These are phyloP conservation scores for Leptopilina myrica DNA, from an alignment of 2,888 invertebrate species.

Conservation along the genomic window DNA sequence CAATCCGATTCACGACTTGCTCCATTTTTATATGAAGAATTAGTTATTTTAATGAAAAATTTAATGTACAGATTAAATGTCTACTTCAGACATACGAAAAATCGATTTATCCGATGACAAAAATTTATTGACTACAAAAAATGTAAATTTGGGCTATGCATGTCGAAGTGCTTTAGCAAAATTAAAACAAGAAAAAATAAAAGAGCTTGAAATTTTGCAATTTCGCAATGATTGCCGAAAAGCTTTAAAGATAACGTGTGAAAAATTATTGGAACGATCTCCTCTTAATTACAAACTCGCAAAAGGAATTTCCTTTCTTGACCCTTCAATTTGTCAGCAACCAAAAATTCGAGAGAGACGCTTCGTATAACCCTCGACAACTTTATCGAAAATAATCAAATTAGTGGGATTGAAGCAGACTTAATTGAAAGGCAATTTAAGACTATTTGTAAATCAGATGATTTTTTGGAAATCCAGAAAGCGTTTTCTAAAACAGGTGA, in stretches of 20 bases:
- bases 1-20: constrained; percentile 53
- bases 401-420: constrained; percentile 21
- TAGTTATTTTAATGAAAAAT: constrained; percentile 27
- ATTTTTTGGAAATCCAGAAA: constrained; percentile 26
- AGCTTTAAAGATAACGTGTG: constrained; percentile 36
- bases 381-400: constrained; percentile 28
- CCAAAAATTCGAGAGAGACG: constrained; percentile 1
- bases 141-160: no score
- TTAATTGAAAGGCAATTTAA: constrained; percentile 27
- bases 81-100: constrained; percentile 27
- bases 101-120: constrained; percentile 45
- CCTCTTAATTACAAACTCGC: constrained; percentile 43
- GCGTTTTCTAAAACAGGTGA: constrained; percentile 31
- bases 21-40: constrained; percentile 51
- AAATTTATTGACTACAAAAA: constrained; percentile 44
- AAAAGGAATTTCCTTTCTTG: constrained; percentile 42
- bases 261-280: constrained; percentile 43
- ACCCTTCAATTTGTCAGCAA: constrained; percentile 37
- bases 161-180: constrained; percentile 45
- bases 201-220: constrained; percentile 40
- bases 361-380: constrained; percentile 20
- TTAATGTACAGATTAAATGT: constrained; percentile 49
- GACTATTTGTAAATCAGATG: constrained; percentile 13
- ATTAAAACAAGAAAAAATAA: constrained; percentile 29
- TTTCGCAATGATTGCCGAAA: constrained; percentile 41